Base-by-base conservation (phyloP, 1,140 invertebrate genomes). In the Drosophila erecta region DNA sequence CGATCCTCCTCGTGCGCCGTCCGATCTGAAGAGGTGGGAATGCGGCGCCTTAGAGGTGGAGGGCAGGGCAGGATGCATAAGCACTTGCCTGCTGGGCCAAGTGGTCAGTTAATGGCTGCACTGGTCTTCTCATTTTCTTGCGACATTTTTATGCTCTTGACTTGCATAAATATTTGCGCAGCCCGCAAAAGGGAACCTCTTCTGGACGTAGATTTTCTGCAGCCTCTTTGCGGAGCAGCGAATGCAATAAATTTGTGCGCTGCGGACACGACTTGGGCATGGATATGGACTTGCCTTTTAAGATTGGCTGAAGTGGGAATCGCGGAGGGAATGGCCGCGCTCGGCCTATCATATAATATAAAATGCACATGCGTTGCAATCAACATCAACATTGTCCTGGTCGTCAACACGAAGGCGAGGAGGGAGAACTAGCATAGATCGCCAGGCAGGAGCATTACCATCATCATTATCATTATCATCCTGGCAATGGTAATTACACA, bases 101-200 rank as follows among this genome's bases (percentile, higher is more conserved):
- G 72, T 75, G 55, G 74, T 51, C 55, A 37, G 30, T 76, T 69
- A 76, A 76, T 76, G 72, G 72, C 44, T 12, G 38, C 61, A 41
- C 35, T 54, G 50, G 50, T 62, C 59, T 24, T 33, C 40, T 14
- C 53, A 43, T 57, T 67, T 51, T 61, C 61, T 50, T 50, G 62
- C 51, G 64, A 76, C 74, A 76, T 77, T 76, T 76, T 77, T 76
- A 76, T 77, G 64, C 73, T 75, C 51, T 75, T 64, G 71, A 27
- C 70, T 74, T 74, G 74, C 74, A 77, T 77, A 76, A 77, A 77
- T 77, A 77, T 77, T 77, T 77, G 74, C 72, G 33, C 40, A 72
- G 69, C n/a, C 60, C 5, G 37, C 50, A 40, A 49, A 24, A 24
- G 20, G 53, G n/a, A 53, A 27, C 8, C 33, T 1, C 55, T n/a